A percentile compares a stretch with the other conserved stretches of the same genome.
phyloP scores from a whole-genome alignment of 23 tunicate species.

The Botrylloides violaceus region DNA sequence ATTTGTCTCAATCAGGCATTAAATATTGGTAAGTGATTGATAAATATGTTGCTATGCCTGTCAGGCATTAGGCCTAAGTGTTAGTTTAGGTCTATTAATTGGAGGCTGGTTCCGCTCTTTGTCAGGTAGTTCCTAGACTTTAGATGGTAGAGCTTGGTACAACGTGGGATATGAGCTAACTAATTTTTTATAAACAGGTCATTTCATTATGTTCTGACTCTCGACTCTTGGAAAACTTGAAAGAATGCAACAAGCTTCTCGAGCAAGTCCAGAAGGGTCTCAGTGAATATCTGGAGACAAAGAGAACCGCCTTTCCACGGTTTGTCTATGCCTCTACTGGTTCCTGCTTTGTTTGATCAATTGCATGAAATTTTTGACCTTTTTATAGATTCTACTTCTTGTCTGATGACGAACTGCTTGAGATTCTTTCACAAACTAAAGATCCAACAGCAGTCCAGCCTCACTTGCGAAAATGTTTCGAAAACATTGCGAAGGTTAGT shows the following conservation, averaged over 20 bases:
- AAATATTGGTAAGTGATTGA: no score
- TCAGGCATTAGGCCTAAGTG: no score
- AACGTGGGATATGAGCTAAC: no score
- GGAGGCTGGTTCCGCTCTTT: no score
- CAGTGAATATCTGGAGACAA: conserved; percentile 96
- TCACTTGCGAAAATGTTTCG: conserved; percentile 92
- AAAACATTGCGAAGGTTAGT: conserved; percentile 77
- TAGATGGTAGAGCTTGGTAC: no score
- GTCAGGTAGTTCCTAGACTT: no score
- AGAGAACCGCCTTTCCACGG: conserved; percentile 93
- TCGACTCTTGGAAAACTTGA: conserved; percentile 75
- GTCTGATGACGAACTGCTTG: conserved; percentile 94
- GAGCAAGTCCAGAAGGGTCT: conserved; percentile 98
- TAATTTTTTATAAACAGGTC: no score
- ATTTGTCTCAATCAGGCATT: no score
- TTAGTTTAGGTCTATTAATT: no score
- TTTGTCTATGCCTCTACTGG: no score
- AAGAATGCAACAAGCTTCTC: conserved; percentile 92
- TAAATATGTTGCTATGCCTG: no score
- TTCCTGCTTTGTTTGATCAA: no score
- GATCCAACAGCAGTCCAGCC: conserved; percentile 98
- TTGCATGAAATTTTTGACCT: neutral
- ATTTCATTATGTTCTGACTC: conserved; percentile 91
- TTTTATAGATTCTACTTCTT: conserved; percentile 76
- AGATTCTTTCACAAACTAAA: conserved; percentile 91